Base-by-base conservation (phyloP, 2,888 invertebrate genomes). In the Phaonia tiefii region DNA sequence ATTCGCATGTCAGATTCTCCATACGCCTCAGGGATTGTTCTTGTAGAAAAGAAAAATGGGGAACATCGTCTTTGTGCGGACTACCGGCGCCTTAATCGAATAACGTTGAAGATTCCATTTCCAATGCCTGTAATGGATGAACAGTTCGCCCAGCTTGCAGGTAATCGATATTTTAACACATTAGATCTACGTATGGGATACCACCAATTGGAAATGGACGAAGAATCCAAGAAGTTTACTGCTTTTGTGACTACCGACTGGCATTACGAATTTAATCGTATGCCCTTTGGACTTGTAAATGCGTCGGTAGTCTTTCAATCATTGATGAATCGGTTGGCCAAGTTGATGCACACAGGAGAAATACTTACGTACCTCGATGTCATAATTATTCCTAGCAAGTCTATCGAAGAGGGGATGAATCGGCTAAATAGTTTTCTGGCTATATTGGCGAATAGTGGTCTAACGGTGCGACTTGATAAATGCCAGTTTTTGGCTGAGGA, bases 281-380 rank as follows among this genome's bases (percentile, higher is more conserved):
- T n/a, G n/a, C n/a, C n/a, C n/a, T n/a, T n/a, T n/a, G n/a, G n/a
- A n/a, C n/a, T n/a, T n/a, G n/a, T n/a, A n/a, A n/a, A n/a, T n/a
- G 80, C 83, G 1, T 80, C 84, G 3, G 73, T 77, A 1, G 78
- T 80, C 7, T 81, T 83, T 20, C 80, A 84, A 15, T 25, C 37
- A 1, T 25, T 78, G 22, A 83, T 84, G 78, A 79, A 81, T 10
- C 42, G 56, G n/a, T 8, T 79, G 5, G 17, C 72, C 5, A 17
- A 31, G 13, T 10, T 51, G 5, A 54, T 63, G 46, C 13, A 63
- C 0, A 60, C 42, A 5, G 70, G 54, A 44, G 56, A 54, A 10
- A 60, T 65, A 22, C 15, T 76, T 15, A 65, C 49, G 0, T 75
- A 75, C 17, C n/a, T 75, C 1, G 60, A 69, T 31, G 60, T 51